Evolutionary conservation across 2,797 vertebrate genomes (phyloP).

Genomic region (Semaprochilodus insignis): DNA sequence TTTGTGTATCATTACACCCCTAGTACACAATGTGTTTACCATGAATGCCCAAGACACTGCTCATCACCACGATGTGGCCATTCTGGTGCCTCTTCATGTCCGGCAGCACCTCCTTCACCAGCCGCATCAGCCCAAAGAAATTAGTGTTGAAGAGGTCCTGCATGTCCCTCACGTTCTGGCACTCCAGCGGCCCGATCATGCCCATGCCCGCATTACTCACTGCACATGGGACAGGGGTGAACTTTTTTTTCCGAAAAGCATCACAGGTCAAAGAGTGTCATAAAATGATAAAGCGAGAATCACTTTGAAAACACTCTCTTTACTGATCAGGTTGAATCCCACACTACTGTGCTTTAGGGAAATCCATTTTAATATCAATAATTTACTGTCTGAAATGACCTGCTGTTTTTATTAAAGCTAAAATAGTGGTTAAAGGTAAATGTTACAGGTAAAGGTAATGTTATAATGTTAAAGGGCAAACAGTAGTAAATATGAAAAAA

Average conservation of each 20-base stretch:
- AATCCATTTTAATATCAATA: too few relatives aligned
- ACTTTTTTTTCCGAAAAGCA: neutral
- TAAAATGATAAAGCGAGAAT: neutral
- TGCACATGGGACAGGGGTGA: constrained; percentile 37
- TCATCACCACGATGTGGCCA: constrained; percentile 80
- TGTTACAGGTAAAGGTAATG: too few relatives aligned
- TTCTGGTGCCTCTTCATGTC: constrained; percentile 76
- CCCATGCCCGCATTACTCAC: constrained; percentile 79
- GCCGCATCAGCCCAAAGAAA: constrained; percentile 75
- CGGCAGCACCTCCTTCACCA: constrained; percentile 76
- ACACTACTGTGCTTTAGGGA: too few relatives aligned
- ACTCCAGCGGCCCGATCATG: constrained; percentile 77
- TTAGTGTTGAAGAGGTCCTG: constrained; percentile 77
- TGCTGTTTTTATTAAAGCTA: too few relatives aligned
- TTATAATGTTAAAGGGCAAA: too few relatives aligned
- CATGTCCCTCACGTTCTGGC: constrained; percentile 70
- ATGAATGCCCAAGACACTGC: constrained; percentile 79
- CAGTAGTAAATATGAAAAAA: too few relatives aligned
- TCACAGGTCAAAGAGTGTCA: neutral
- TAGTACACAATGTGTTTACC: constrained; percentile 55
- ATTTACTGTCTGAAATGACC: too few relatives aligned
- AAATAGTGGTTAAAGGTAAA: too few relatives aligned
- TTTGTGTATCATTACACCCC: too few relatives aligned
- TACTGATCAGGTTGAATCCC: neutral
- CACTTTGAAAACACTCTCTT: neutral